Conservation (phyloP, 2,888 invertebrate species). For the Charanyca ferruginea region DNA sequence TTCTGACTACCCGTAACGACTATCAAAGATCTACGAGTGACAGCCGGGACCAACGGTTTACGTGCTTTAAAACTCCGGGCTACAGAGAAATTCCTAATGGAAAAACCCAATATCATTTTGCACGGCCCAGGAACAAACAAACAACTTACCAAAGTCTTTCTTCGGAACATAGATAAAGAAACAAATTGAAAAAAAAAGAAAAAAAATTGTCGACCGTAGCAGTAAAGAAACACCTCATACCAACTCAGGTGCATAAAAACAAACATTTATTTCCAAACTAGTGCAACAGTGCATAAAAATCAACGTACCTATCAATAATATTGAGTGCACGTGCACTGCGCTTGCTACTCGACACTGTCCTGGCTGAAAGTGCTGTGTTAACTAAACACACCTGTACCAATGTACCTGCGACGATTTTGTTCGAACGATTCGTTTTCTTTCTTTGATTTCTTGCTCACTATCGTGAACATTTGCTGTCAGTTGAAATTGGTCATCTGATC, state of each 20-base stretch:
- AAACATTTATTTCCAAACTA: slow-evolving; percentile 10
- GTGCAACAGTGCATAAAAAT: slow-evolving; percentile 41
- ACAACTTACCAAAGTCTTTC: no score
- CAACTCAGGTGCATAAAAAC: background rate
- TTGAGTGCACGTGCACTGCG: slow-evolving; percentile 36
- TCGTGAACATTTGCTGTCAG: no score
- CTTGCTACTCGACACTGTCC: slow-evolving; percentile 46
- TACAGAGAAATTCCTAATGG: no score
- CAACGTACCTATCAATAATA: slow-evolving; percentile 42
- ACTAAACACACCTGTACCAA: slow-evolving; percentile 68
- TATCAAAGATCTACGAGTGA: no score
- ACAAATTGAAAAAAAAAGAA: no score
- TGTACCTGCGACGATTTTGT: slow-evolving; percentile 27
- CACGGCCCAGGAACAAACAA: no score
- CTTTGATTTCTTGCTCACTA: background rate
- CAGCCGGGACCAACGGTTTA: no score
- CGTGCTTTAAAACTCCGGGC: no score
- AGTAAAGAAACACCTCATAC: background rate
- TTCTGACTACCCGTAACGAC: no score
- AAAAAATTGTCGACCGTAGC: background rate
- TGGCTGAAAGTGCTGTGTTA: slow-evolving; percentile 60
- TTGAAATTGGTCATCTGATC: no score
- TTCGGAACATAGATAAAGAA: no score
- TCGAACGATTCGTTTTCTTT: background rate
- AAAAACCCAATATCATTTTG: no score